Evolutionary conservation across 1,140 invertebrate species (phyloP).

Genomic region (Brachionus rotundiformis): DNA sequence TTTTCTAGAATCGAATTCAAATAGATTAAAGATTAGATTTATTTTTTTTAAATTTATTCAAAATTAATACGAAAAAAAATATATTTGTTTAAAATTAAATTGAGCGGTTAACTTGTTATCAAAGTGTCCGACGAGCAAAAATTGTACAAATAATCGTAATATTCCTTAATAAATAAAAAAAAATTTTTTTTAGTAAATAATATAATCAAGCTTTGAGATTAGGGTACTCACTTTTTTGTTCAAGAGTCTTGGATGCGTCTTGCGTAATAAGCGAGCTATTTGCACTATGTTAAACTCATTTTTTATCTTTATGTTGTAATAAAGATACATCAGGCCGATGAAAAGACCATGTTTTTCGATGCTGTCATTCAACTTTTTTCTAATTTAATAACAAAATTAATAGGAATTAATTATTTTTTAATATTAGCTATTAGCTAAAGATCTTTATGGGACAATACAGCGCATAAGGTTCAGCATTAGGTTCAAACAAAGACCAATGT

Average conservation of each 20-base stretch:
- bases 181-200: neutral
- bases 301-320: constrained; percentile 16
- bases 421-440: no score
- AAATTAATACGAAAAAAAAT: neutral
- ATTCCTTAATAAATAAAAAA: neutral
- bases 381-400: no score
- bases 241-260: neutral
- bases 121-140: constrained; percentile 25
- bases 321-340: constrained; percentile 9
- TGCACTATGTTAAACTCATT: constrained; percentile 27
- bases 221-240: constrained; percentile 7
- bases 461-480: no score
- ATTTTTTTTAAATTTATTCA: constrained; percentile 22
- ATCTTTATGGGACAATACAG: no score
- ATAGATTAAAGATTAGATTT: constrained; percentile 32
- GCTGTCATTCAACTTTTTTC: constrained; percentile 15
- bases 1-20: neutral
- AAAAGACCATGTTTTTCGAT: constrained; percentile 33
- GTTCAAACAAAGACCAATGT: no score
- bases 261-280: constrained; percentile 17
- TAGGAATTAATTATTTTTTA: no score
- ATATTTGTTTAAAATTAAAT: constrained; percentile 37
- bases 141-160: constrained; percentile 37
- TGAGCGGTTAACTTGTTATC: neutral
- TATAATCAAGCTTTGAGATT: neutral